Conservation (phyloP, 2,888 invertebrate genomes). For the Brenthis daphne region DNA sequence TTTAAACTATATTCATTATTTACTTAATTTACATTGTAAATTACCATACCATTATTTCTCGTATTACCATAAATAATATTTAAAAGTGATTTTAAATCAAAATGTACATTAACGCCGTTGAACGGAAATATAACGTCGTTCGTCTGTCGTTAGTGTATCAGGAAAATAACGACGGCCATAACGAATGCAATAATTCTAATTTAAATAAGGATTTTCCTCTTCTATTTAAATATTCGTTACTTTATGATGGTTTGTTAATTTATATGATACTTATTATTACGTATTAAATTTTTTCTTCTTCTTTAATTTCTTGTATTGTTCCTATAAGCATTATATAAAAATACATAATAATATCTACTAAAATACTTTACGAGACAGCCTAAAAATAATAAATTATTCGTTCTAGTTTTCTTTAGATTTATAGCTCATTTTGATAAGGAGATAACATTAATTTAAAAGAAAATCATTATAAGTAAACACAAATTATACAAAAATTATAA, state of each 20-base stretch:
- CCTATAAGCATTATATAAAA: too few species aligned
- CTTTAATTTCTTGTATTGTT: too few species aligned
- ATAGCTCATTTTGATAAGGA: too few species aligned
- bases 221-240: slow-evolving; percentile 4
- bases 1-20: not conserved
- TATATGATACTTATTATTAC: not conserved
- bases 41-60: not conserved
- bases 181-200: slow-evolving; percentile 3
- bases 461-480: not conserved
- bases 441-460: too few species aligned
- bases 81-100: not conserved
- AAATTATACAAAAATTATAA: not conserved
- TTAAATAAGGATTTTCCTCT: slow-evolving; percentile 3
- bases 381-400: too few species aligned
- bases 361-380: too few species aligned
- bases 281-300: not conserved
- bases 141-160: slow-evolving; percentile 10
- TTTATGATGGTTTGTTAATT: not conserved
- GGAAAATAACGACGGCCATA: slow-evolving; percentile 17
- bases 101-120: slow-evolving; percentile 5
- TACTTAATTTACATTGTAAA: too few species aligned
- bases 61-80: not conserved
- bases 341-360: too few species aligned
- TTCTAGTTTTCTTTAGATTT: too few species aligned
- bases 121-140: slow-evolving; percentile 11